Evolutionary conservation across 35 echinoderm and acorn worm species (phyloP).

Genomic region (Ophiothrix spiculata): DNA sequence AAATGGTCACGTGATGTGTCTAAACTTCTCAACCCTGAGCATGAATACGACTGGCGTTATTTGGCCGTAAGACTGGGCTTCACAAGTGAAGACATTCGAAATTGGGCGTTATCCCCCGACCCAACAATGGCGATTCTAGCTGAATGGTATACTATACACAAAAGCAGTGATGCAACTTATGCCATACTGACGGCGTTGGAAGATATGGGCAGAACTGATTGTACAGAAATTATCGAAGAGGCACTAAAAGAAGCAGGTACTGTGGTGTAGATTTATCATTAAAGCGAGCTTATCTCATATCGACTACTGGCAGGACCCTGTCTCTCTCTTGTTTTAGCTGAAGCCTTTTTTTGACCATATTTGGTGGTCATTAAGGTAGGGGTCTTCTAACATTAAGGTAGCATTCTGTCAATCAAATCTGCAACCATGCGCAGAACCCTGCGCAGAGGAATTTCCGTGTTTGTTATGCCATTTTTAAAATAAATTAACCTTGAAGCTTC

Average conservation of each 20-base stretch:
- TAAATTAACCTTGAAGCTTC: no score
- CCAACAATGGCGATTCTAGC: constrained; percentile 90
- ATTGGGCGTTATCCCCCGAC: constrained; percentile 92
- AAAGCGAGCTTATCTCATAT: no score
- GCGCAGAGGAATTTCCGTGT: no score
- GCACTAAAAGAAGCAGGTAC: constrained; percentile 82
- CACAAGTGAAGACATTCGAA: constrained; percentile 86
- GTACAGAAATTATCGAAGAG: constrained; percentile 72
- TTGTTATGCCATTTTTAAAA: no score
- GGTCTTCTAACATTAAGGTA: no score
- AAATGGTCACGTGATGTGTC: constrained; percentile 94
- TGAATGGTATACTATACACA: constrained; percentile 98
- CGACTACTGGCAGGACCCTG: no score
- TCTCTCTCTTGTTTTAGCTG: no score
- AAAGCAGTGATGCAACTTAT: constrained; percentile 95
- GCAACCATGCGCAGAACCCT: no score
- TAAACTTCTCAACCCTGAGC: constrained; percentile 85
- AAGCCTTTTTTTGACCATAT: no score
- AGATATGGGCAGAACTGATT: constrained; percentile 91
- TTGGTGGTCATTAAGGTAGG: no score
- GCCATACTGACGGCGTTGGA: constrained; percentile 83
- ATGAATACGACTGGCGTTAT: constrained; percentile 89
- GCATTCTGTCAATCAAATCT: no score
- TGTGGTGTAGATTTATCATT: constrained; percentile 2
- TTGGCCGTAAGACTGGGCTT: constrained; percentile 82